Conservation (phyloP, 1,140 invertebrate genomes). For the Panonychus citri region DNA sequence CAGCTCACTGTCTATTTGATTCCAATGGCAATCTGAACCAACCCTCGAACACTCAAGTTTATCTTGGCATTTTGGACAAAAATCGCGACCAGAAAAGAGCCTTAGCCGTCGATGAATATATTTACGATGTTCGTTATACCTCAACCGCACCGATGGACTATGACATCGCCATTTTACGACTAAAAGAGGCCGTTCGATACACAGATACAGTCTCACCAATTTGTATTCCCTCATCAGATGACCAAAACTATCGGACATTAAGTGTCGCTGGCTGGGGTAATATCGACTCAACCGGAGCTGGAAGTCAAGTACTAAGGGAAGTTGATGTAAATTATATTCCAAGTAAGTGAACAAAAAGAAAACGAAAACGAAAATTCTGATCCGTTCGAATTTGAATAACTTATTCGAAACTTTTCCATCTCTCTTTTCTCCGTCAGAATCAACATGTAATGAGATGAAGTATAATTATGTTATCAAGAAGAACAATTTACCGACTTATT, state of each 20-base stretch:
- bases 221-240: not conserved
- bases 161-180: not conserved
- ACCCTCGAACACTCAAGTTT: not conserved
- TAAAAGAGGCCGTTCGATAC: not conserved
- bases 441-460: not conserved
- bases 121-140: not conserved
- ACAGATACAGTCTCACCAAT: not conserved
- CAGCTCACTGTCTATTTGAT: constrained; percentile 20
- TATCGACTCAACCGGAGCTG: not conserved
- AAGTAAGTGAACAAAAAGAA: no score
- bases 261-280: not conserved
- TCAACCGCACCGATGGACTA: not conserved
- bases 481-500: not conserved
- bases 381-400: not conserved
- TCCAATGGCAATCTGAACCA: not conserved
- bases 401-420: not conserved
- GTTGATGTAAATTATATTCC: not conserved
- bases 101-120: not conserved
- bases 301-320: not conserved
- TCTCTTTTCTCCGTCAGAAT: not conserved
- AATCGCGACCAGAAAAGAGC: not conserved
- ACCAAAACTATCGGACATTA: not conserved
- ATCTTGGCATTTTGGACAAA: not conserved
- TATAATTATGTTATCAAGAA: not conserved
- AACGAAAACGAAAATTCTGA: not conserved